A percentile compares a stretch with the other conserved stretches of the same genome.
phyloP scores from a whole-genome alignment of 2,113 vertebrate species.

The Pedetes capensis region DNA sequence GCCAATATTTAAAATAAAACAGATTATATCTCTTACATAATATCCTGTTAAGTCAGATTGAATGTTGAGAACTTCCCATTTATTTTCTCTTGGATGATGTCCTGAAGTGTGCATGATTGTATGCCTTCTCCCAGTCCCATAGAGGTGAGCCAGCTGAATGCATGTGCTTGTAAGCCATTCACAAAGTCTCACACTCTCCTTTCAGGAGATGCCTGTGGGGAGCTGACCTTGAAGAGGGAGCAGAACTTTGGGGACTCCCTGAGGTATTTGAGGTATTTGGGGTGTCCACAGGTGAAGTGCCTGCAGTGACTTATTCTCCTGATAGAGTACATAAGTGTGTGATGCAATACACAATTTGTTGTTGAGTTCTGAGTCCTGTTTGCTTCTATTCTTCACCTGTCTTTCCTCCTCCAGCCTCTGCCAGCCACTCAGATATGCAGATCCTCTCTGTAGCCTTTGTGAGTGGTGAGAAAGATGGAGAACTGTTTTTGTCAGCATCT shows the following conservation, averaged over 20 bases:
- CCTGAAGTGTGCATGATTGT: not conserved
- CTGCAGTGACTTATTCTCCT: no score
- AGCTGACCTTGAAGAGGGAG: not conserved
- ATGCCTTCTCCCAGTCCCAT: not conserved
- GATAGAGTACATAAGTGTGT: not conserved
- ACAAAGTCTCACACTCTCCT: not conserved
- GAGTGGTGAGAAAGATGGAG: not conserved
- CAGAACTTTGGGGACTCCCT: not conserved
- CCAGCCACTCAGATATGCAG: not conserved
- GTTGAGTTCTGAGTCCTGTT: not conserved
- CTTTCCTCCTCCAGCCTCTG: not conserved
- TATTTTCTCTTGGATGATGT: not conserved
- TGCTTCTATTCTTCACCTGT: no score
- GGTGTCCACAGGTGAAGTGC: not conserved
- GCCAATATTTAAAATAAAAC: no score
- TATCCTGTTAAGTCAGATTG: accelerated
- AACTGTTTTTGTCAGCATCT: not conserved
- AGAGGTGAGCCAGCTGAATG: no score
- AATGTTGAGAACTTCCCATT: accelerated
- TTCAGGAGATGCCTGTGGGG: accelerated
- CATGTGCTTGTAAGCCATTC: not conserved
- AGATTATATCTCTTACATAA: not conserved
- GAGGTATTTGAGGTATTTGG: no score
- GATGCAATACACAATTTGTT: not conserved
- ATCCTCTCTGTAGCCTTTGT: not conserved